phyloP scores from a whole-genome alignment of 2,113 vertebrate genomes.

The Peromyscus polionotus region DNA sequence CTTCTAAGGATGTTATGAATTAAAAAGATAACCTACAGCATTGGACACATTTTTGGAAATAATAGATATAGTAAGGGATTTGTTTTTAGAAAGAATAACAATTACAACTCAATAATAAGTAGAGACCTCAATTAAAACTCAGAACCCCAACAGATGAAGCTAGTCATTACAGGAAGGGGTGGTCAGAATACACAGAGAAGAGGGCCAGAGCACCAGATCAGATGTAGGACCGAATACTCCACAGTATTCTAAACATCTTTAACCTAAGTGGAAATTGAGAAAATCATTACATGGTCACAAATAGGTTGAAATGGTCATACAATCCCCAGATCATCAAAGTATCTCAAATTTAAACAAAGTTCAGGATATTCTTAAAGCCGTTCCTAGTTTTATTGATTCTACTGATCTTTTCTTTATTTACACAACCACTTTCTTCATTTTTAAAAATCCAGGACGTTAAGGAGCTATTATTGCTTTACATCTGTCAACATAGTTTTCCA shows the following conservation, averaged over 20 bases:
- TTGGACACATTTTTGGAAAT: neutral
- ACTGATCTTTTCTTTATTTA: neutral
- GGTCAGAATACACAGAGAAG: neutral
- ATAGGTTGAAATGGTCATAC: neutral
- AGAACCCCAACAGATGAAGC: neutral
- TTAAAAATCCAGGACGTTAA: neutral
- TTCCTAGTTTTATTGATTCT: neutral
- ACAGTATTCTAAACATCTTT: neutral
- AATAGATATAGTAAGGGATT: neutral
- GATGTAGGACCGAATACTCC: neutral
- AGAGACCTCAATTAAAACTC: neutral
- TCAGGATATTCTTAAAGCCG: neutral
- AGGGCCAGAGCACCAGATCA: neutral
- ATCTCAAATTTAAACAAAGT: conserved; percentile 31
- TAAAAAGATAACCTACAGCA: neutral
- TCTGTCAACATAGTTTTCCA: neutral
- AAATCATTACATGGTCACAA: neutral
- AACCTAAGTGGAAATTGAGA: neutral
- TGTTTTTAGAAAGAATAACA: neutral
- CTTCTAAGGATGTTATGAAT: neutral
- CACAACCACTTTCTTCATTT: neutral
- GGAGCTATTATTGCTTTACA: neutral
- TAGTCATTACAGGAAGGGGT: neutral
- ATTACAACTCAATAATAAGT: neutral
- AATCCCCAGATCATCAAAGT: neutral